These are phyloP conservation scores for Umimayanthus kanabou DNA, from an alignment of 92 coral and sea anemone species.

Conservation along the genomic window DNA sequence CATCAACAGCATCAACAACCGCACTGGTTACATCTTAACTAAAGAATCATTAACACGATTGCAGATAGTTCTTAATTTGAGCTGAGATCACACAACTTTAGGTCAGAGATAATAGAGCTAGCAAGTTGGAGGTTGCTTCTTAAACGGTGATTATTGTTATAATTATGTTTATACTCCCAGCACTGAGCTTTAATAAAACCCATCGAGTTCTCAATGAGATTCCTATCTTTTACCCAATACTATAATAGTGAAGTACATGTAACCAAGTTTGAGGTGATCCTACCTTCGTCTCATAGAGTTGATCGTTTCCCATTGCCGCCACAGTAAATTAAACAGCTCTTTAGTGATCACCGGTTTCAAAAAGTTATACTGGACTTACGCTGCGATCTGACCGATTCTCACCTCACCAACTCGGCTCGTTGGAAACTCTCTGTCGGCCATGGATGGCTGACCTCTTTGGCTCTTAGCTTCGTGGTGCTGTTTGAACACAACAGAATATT, in stretches of 20 bases:
- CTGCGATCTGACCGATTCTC: neutral
- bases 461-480: neutral
- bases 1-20: neutral
- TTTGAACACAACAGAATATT: neutral
- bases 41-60: neutral
- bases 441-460: neutral
- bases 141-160: neutral
- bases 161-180: neutral
- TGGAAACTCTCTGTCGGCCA: neutral
- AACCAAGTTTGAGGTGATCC: neutral
- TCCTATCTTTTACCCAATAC: too few species aligned
- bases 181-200: too few species aligned
- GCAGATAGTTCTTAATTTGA: neutral
- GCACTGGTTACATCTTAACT: neutral
- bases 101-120: neutral
- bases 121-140: neutral
- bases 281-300: neutral
- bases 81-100: neutral
- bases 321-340: neutral
- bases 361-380: neutral
- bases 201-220: neutral
- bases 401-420: neutral
- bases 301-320: neutral
- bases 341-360: neutral
- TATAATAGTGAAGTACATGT: neutral